Conservation (phyloP, 2,113 vertebrate genomes). For the Penelope pileata region DNA sequence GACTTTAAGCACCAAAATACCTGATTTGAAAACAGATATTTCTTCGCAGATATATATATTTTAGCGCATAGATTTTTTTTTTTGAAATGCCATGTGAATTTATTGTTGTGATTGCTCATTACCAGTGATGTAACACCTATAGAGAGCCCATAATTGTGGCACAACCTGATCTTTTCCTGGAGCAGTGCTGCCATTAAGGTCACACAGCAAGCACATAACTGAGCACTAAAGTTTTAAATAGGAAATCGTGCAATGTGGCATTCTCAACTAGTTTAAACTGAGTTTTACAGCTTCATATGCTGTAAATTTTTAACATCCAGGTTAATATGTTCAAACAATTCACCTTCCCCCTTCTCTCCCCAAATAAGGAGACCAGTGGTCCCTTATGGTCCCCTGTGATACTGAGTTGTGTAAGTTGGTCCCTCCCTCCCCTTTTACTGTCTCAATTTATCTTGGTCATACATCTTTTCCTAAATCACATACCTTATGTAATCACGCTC, state of each 20-base stretch:
- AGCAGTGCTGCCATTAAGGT: not conserved
- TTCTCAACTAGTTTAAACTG: not conserved
- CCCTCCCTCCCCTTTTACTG: not conserved
- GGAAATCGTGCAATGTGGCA: not conserved
- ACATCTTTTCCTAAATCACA: not conserved
- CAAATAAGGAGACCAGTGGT: not conserved
- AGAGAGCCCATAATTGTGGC: not conserved
- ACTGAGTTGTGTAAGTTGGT: not conserved
- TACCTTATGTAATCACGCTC: not conserved
- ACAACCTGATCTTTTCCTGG: not conserved
- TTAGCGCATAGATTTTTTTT: not conserved
- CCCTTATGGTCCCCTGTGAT: not conserved
- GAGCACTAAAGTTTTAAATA: not conserved
- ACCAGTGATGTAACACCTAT: not conserved
- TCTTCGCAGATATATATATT: not conserved
- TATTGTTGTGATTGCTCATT: not conserved
- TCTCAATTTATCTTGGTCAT: not conserved
- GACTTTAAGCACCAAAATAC: slow-evolving; percentile 54
- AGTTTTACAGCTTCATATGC: not conserved
- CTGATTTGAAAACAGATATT: slow-evolving; percentile 41
- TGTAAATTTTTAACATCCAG: not conserved
- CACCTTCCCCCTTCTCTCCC: not conserved
- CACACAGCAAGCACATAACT: not conserved
- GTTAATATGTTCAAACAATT: not conserved
- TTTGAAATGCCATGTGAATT: not conserved